Percentiles rank a stretch among this genome's conserved stretches.
Conservation (phyloP, 1,140 invertebrate genomes). For the Anthonomus grandis region DNA sequence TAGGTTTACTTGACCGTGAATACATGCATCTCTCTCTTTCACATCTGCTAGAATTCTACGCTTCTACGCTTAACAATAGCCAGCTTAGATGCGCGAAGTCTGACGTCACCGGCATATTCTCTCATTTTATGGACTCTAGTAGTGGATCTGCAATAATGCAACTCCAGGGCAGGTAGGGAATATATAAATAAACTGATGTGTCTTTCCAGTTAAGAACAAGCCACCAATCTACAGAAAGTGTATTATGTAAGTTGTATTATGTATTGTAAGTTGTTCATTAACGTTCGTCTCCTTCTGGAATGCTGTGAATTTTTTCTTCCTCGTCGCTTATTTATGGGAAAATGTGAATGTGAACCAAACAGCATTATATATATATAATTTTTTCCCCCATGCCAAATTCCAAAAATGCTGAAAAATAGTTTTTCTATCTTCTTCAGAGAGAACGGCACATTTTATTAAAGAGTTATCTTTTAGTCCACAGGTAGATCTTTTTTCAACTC, state of each 20-base stretch:
- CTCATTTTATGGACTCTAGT: too few species aligned
- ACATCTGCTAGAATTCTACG: too few species aligned
- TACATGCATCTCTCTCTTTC: too few species aligned
- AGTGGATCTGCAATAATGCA: constrained; percentile 3
- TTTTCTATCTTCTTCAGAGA: constrained; percentile 2
- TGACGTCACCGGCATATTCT: too few species aligned
- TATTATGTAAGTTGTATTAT: not conserved
- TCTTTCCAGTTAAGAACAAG: constrained; percentile 4
- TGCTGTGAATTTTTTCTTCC: not conserved
- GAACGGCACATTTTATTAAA: constrained; percentile 11
- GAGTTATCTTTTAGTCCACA: constrained; percentile 1
- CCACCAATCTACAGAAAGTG: constrained; percentile 7
- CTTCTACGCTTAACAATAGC: too few species aligned
- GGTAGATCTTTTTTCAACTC: constrained; percentile 5
- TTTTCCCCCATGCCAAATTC: constrained; percentile 7
- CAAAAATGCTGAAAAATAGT: constrained; percentile 6
- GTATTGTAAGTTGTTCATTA: constrained; percentile 3
- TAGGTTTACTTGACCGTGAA: too few species aligned
- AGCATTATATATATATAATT: not conserved
- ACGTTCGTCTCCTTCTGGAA: not conserved
- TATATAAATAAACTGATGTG: constrained; percentile 2
- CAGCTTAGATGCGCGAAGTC: too few species aligned
- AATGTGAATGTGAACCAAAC: constrained; percentile 1
- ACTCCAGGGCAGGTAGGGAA: constrained; percentile 2
- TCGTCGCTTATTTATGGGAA: constrained; percentile 6